Conservation (phyloP, 2,797 vertebrate genomes). For the Liparis tanakae region DNA sequence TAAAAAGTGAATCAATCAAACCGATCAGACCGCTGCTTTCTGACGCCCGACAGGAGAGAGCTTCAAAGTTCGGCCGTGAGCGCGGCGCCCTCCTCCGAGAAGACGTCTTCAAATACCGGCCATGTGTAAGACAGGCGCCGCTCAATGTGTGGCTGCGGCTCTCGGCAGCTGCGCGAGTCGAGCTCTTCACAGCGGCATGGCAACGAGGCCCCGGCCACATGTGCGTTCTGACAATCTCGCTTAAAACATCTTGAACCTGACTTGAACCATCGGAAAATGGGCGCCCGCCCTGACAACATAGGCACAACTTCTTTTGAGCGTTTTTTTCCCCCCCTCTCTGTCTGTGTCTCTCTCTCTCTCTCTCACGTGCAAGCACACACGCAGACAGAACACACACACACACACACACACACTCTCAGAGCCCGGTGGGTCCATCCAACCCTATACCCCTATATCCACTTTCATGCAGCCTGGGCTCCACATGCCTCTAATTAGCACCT, state of each 20-base stretch:
- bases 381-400: conserved; percentile 12
- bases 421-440: conserved; percentile 58
- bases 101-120: conserved; percentile 19
- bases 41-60: not conserved
- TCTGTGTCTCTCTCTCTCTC: conserved; percentile 15
- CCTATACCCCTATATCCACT: conserved; percentile 67
- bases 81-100: not conserved
- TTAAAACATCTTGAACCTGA: conserved; percentile 62
- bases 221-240: conserved; percentile 53
- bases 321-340: not conserved
- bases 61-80: not conserved
- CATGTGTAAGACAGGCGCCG: conserved; percentile 16
- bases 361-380: conserved; percentile 15
- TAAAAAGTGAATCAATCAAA: not conserved
- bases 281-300: conserved; percentile 14
- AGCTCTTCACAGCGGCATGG: conserved; percentile 32
- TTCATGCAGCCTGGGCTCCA: conserved; percentile 74
- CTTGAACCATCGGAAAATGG: conserved; percentile 55
- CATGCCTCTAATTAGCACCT: conserved; percentile 84
- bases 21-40: not conserved
- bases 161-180: conserved; percentile 21
- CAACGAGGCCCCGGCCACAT: conserved; percentile 46
- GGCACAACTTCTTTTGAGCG: conserved; percentile 11
- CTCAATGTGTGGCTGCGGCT: conserved; percentile 14
- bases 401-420: conserved; percentile 18